Conservation (phyloP, 2,113 vertebrate species). For the Agelaius tricolor region DNA sequence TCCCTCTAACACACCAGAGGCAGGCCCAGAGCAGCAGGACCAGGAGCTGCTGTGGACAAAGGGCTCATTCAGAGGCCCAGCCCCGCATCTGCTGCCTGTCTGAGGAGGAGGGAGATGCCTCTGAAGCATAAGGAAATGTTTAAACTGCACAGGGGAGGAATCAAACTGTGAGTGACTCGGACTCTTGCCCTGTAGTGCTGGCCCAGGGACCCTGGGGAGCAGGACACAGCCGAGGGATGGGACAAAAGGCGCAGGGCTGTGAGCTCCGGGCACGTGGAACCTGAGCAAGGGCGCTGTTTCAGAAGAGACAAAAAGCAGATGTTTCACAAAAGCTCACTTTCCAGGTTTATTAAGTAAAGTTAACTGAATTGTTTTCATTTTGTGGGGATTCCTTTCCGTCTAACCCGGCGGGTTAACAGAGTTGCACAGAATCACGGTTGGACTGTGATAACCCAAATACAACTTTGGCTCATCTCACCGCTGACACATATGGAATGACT, state of each 20-base stretch:
- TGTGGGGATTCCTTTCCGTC: slow-evolving; percentile 53
- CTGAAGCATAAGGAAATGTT: background rate
- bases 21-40: background rate
- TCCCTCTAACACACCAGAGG: background rate
- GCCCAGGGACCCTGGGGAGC: background rate
- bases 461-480: slow-evolving; percentile 72
- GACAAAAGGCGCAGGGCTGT: fast-evolving
- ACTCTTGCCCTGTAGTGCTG: background rate
- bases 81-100: background rate
- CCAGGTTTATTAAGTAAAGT: slow-evolving; percentile 74
- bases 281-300: background rate
- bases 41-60: background rate
- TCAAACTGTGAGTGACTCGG: fast-evolving
- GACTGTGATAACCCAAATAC: slow-evolving; percentile 72
- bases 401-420: slow-evolving; percentile 4
- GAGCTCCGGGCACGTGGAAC: fast-evolving
- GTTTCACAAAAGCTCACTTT: slow-evolving; percentile 71
- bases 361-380: slow-evolving; percentile 65
- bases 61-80: background rate
- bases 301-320: slow-evolving; percentile 63
- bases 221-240: fast-evolving
- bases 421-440: slow-evolving; percentile 65
- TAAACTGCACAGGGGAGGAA: background rate
- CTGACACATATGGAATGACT: slow-evolving; percentile 70
- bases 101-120: background rate